phyloP scores from a whole-genome alignment of 2,888 invertebrate genomes.

The Eupithecia vulgata region DNA sequence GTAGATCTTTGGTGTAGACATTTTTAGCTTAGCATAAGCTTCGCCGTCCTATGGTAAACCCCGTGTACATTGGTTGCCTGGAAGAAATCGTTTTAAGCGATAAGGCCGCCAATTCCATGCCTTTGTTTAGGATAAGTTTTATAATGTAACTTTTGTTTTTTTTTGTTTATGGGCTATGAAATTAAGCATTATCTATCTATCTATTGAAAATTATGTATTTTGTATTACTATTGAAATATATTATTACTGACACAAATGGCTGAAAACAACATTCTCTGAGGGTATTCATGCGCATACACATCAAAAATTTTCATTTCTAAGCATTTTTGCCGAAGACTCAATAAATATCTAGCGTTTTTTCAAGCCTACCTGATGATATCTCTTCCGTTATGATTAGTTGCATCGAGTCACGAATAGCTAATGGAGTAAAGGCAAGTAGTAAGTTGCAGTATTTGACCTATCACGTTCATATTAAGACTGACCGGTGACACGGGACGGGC shows the following conservation, averaged over 20 bases:
- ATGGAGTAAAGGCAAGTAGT: constrained; percentile 34
- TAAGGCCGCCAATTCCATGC: no score
- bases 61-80: no score
- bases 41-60: no score
- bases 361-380: constrained; percentile 24
- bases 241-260: not conserved
- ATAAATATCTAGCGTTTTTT: not conserved
- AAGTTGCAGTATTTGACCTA: constrained; percentile 51
- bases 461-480: constrained; percentile 47
- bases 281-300: not conserved
- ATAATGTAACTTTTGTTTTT: no score
- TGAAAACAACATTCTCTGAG: not conserved
- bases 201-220: no score
- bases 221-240: no score
- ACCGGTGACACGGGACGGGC: not conserved
- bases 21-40: no score
- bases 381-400: constrained; percentile 41
- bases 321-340: not conserved
- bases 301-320: not conserved
- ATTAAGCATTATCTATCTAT: no score
- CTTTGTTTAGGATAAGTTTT: no score
- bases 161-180: no score
- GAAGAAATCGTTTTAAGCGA: no score
- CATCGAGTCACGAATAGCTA: constrained; percentile 41
- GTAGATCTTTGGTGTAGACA: not conserved